Conservation (phyloP, 2,888 invertebrate species). For the Parnassius glacialis region DNA sequence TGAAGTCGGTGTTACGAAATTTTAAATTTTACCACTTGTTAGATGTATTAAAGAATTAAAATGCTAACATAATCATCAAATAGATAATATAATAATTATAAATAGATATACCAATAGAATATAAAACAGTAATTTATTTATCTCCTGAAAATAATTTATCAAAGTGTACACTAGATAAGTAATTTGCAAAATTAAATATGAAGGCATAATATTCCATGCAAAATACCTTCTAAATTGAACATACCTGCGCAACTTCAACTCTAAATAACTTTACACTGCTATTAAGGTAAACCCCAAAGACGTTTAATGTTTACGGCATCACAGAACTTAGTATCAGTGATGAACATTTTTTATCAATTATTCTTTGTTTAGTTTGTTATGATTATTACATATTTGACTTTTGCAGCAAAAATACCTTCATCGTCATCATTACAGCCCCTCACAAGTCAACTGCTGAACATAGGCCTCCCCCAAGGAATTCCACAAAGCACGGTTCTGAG, state of each 20-base stretch:
- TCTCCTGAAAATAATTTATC: conserved; percentile 19
- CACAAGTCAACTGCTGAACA: too few relatives aligned
- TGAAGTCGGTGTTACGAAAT: too few relatives aligned
- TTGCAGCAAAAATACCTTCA: too few relatives aligned
- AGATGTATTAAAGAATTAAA: too few relatives aligned
- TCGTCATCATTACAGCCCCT: too few relatives aligned
- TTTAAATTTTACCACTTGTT: too few relatives aligned
- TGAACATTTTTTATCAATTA: conserved; percentile 9
- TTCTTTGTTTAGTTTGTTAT: conserved; percentile 4
- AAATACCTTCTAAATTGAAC: conserved; percentile 15
- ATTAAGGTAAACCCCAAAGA: conserved; percentile 17
- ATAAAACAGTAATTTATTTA: conserved; percentile 14
- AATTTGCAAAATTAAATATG: conserved; percentile 24
- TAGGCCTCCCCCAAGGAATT: too few relatives aligned
- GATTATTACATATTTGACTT: neutral
- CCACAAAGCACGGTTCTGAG: too few relatives aligned
- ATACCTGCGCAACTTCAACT: neutral
- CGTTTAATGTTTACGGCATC: conserved; percentile 7
- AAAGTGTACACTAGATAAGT: conserved; percentile 8
- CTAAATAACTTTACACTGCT: conserved; percentile 14
- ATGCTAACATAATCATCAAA: too few relatives aligned
- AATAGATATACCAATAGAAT: neutral
- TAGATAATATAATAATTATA: too few relatives aligned
- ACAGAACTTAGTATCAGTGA: conserved; percentile 9
- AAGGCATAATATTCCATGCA: conserved; percentile 6